Conservation (phyloP, 2,113 vertebrate species). For the Bubo scandiacus region DNA sequence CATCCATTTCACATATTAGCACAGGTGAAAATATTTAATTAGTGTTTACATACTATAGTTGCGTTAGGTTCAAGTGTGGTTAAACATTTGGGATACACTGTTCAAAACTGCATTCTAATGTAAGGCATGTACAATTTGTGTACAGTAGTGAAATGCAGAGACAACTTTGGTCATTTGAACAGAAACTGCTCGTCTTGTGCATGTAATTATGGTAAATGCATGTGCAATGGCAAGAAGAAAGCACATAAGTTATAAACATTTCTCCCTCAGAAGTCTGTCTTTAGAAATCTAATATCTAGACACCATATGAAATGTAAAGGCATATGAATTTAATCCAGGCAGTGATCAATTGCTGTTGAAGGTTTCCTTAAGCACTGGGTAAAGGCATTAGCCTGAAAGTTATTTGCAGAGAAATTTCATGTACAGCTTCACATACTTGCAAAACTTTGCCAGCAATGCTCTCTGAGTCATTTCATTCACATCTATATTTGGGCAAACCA, state of each 20-base stretch:
- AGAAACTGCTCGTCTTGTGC: neutral
- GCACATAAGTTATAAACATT: accelerated
- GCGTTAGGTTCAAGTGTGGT: neutral
- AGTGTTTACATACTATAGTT: neutral
- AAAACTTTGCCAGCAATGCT: neutral
- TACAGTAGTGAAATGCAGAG: neutral
- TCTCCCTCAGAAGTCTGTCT: neutral
- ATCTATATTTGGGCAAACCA: slow-evolving; percentile 24
- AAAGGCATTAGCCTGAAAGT: neutral
- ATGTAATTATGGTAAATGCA: neutral
- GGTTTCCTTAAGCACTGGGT: neutral
- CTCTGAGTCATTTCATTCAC: neutral
- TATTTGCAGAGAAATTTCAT: neutral
- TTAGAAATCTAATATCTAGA: neutral
- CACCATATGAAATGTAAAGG: neutral
- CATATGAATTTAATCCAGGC: neutral
- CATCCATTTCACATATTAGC: neutral
- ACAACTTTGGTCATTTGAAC: neutral
- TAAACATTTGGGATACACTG: neutral
- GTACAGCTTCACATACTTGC: neutral
- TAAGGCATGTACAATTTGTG: neutral
- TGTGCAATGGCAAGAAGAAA: neutral
- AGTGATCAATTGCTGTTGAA: neutral
- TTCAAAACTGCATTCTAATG: neutral
- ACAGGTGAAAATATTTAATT: neutral